Evolutionary conservation across 2,797 vertebrate genomes (phyloP).

Genomic region (Uromys caudimaculatus): DNA sequence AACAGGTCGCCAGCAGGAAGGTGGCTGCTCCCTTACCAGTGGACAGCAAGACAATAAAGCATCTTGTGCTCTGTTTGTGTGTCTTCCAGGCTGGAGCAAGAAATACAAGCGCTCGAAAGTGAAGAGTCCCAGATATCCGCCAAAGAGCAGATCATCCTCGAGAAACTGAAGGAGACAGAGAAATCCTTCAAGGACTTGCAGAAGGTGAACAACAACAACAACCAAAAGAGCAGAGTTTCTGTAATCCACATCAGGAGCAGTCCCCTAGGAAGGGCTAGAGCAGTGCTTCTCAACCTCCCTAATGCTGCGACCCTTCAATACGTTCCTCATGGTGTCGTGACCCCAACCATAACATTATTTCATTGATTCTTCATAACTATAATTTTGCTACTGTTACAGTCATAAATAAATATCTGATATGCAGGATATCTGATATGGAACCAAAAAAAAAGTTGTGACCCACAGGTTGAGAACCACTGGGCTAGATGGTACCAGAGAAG

Average conservation of each 20-base stretch:
- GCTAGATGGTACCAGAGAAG: neutral
- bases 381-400: neutral
- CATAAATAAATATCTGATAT: neutral
- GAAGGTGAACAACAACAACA: constrained; percentile 90
- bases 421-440: neutral
- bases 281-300: neutral
- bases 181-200: constrained; percentile 95
- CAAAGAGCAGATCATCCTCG: constrained; percentile 96
- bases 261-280: neutral
- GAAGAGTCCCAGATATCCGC: constrained; percentile 98
- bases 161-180: constrained; percentile 96
- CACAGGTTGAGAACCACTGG: neutral
- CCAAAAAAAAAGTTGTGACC: neutral
- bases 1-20: constrained; percentile 4
- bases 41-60: constrained; percentile 43
- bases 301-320: neutral
- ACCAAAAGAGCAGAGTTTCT: neutral
- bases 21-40: constrained; percentile 44
- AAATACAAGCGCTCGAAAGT: constrained; percentile 94
- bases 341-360: neutral
- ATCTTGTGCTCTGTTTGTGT: constrained; percentile 81
- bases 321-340: neutral
- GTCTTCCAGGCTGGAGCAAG: constrained; percentile 94
- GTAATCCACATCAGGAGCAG: neutral
- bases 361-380: neutral